Percentiles rank a stretch among this genome's conserved stretches.
phyloP scores from a whole-genome alignment of 2,797 vertebrate species.

The Serranus cabrilla region DNA sequence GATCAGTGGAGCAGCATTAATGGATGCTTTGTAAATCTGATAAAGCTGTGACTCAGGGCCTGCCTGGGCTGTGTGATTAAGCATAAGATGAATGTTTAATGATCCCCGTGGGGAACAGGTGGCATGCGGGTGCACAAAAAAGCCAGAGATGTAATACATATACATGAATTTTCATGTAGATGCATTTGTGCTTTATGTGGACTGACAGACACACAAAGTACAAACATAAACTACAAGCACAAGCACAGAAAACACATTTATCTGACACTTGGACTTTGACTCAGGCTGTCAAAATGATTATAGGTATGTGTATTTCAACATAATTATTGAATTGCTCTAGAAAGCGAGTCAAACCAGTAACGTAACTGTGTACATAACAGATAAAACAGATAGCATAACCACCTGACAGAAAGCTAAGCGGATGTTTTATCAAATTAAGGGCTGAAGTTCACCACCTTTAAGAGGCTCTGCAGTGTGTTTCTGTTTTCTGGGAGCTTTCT shows the following conservation, averaged over 20 bases:
- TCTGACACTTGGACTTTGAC: too few species aligned
- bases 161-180: slow-evolving; percentile 53
- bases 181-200: slow-evolving; percentile 38
- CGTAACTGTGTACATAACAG: too few species aligned
- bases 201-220: slow-evolving; percentile 34
- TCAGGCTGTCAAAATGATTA: too few species aligned
- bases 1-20: slow-evolving; percentile 70
- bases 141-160: slow-evolving; percentile 31
- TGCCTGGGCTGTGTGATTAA: slow-evolving; percentile 56
- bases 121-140: slow-evolving; percentile 26
- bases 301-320: too few species aligned
- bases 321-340: too few species aligned
- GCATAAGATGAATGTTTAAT: slow-evolving; percentile 68
- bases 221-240: slow-evolving; percentile 1
- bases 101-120: slow-evolving; percentile 50
- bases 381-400: too few species aligned
- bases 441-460: too few species aligned
- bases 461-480: too few species aligned
- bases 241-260: background rate
- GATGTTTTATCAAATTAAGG: too few species aligned
- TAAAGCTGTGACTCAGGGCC: slow-evolving; percentile 62
- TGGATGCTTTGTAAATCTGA: slow-evolving; percentile 68
- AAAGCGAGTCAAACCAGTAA: too few species aligned
- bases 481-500: too few species aligned
- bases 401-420: too few species aligned